Base-by-base conservation (phyloP, 2,113 vertebrate species). In the Hyaena hyaena region DNA sequence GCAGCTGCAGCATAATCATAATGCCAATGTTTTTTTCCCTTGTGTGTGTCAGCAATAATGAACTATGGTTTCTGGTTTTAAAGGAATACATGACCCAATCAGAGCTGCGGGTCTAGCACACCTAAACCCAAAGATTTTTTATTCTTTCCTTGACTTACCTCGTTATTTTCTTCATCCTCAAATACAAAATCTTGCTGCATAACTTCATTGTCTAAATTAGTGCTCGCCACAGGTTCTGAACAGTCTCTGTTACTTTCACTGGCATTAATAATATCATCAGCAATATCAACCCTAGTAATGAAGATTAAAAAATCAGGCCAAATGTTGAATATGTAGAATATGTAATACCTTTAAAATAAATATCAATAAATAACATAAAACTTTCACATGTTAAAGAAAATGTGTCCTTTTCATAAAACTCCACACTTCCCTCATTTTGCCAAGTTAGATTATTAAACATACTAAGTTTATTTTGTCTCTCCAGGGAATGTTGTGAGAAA, bases 191-290 rank as follows among this genome's bases (percentile, higher is more conserved):
- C 98, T 88, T 85, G 97, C 94, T 98, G 98, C 92, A 98, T 96
- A 98, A 97, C 97, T 98, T 98, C 98, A 98, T 92, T 97, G 96
- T 97, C 98, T 98, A 98, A 81, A 97, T 98, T 98, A 97, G 98
- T 97, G 94, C 98, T 97, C 98, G 98, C 90, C 98, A 99, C 92
- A 81, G 97, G 97, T 98, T 98, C 98, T 98, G 98, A 99, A 98
- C 98, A 98, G 95, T 90, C 97, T 98, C 95, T 97, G 91, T 96
- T 95, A 95, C 97, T 97, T 96, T 98, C 98, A 98, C 96, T 98
- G 98, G 98, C 97, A 97, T 98, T 98, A 98, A 97, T 97, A 98
- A 98, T 97, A 98, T 97, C 98, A 98, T 98, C 98, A 98, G 98
- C 98, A 98, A 98, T 98, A 98, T 98, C 98, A 98, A 98, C 96